Percentiles rank a stretch among this genome's conserved stretches.
phyloP scores from a whole-genome alignment of 2,797 vertebrate species.

The Lepilemur ruficaudatus region DNA sequence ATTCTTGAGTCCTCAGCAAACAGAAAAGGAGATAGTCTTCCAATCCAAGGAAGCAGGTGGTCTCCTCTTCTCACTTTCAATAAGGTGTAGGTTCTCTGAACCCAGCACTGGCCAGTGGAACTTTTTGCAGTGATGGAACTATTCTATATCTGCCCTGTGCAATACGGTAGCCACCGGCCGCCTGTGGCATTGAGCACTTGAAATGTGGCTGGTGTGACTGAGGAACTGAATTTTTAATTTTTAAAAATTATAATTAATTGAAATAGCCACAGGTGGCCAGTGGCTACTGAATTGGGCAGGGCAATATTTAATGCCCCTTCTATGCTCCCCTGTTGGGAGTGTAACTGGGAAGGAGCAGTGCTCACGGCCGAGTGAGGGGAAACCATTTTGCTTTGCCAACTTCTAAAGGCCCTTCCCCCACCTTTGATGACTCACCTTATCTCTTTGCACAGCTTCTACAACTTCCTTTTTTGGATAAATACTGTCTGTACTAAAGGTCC shows the following conservation, averaged over 20 bases:
- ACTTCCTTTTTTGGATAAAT: not conserved
- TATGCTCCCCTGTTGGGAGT: not conserved
- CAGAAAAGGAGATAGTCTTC: not conserved
- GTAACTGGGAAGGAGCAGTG: not conserved
- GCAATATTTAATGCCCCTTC: not conserved
- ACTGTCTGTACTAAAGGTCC: not conserved
- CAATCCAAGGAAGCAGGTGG: not conserved
- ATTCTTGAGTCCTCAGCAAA: not conserved
- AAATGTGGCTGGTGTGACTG: not conserved
- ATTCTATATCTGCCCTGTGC: not conserved
- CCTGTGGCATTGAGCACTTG: not conserved
- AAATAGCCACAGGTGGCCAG: not conserved
- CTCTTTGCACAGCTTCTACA: not conserved
- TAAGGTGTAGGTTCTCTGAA: not conserved
- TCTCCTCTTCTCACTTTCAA: not conserved
- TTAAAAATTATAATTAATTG: not conserved
- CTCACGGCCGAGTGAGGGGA: not conserved
- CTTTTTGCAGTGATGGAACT: not conserved
- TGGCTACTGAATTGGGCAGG: not conserved
- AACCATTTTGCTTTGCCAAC: not conserved
- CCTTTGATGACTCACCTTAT: not conserved
- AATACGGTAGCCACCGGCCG: not conserved
- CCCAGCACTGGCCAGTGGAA: not conserved
- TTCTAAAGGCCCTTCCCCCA: not conserved
- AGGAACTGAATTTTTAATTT: not conserved